Evolutionary conservation across 2,888 invertebrate species (phyloP).

Genomic region (Helobdella robusta): DNA sequence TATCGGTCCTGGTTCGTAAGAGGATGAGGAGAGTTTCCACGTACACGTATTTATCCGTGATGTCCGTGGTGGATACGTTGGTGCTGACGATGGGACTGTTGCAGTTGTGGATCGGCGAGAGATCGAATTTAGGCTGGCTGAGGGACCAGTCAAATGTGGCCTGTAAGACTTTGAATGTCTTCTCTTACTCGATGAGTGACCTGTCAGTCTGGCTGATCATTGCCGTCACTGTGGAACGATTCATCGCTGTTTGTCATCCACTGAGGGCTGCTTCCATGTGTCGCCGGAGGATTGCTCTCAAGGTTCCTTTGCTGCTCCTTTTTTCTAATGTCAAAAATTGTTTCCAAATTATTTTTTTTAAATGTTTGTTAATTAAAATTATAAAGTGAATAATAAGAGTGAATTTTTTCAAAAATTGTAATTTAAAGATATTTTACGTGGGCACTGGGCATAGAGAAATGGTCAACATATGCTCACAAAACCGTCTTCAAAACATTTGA

Average conservation of each 20-base stretch:
- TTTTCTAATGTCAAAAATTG: no score
- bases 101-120: constrained; percentile 43
- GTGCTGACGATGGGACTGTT: constrained; percentile 44
- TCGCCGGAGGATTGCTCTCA: constrained; percentile 40
- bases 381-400: no score
- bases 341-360: no score
- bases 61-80: constrained; percentile 43
- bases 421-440: no score
- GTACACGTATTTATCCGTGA: constrained; percentile 42
- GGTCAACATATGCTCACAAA: no score
- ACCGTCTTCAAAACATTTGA: no score
- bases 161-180: constrained; percentile 40
- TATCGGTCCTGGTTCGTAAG: constrained; percentile 41
- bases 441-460: no score
- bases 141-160: constrained; percentile 38
- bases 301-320: no score
- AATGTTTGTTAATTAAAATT: no score
- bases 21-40: constrained; percentile 42
- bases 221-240: constrained; percentile 35
- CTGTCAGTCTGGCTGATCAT: constrained; percentile 38
- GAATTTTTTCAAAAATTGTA: no score
- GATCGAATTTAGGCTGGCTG: constrained; percentile 39
- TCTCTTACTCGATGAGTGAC: constrained; percentile 43
- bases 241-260: constrained; percentile 42
- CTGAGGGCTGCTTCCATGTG: constrained; percentile 42